phyloP scores from a whole-genome alignment of 2,797 vertebrate species.

The Coendou prehensilis region DNA sequence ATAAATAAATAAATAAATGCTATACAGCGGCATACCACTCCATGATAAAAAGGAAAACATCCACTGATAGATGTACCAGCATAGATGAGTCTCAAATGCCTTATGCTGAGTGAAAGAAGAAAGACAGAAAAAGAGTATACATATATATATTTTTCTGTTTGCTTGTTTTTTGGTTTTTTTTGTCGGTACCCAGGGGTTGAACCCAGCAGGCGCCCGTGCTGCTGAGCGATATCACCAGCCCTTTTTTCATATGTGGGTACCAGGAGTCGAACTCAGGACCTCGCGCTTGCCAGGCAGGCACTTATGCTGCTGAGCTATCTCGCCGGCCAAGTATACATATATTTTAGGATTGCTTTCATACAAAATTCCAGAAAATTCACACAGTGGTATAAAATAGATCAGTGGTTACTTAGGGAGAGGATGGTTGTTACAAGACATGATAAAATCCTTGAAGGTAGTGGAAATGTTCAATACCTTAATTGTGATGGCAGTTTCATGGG shows the following conservation, averaged over 20 bases:
- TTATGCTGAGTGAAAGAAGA: slow-evolving; percentile 46
- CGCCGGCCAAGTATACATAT: background rate
- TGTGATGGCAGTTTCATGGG: background rate
- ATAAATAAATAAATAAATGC: background rate
- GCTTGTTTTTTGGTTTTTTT: too few relatives aligned
- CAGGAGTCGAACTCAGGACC: too few relatives aligned
- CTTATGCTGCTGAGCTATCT: too few relatives aligned
- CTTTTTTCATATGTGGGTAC: too few relatives aligned
- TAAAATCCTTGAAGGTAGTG: slow-evolving; percentile 41
- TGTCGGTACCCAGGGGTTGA: too few relatives aligned
- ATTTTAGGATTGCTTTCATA: background rate
- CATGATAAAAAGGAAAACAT: slow-evolving; percentile 21
- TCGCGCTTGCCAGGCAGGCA: too few relatives aligned
- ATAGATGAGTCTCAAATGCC: slow-evolving; percentile 21
- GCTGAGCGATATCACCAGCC: too few relatives aligned
- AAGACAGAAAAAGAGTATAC: background rate
- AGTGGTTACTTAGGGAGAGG: background rate
- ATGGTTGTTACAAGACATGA: background rate
- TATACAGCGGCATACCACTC: background rate
- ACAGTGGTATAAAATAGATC: slow-evolving; percentile 30
- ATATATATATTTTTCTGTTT: background rate
- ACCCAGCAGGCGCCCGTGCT: too few relatives aligned
- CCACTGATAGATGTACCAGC: background rate
- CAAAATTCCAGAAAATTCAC: slow-evolving; percentile 48
- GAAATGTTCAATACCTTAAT: slow-evolving; percentile 28